Conservation (phyloP, 2,888 invertebrate genomes). For the Terebella lapidaria region DNA sequence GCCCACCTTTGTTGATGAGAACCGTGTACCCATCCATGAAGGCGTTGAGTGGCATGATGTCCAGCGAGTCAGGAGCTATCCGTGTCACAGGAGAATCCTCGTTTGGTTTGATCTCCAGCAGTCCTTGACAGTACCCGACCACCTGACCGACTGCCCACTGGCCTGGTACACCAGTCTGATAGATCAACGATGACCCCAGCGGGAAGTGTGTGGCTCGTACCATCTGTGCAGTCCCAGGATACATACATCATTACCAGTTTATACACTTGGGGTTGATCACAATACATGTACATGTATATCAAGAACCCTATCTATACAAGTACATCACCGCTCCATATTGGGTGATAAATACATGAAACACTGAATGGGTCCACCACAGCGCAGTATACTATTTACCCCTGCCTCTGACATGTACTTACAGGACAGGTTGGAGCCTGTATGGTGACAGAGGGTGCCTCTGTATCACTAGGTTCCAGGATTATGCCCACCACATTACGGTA, state of each 20-base stretch:
- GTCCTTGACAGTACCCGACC: not conserved
- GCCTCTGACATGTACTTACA: not conserved
- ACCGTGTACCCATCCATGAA: not conserved
- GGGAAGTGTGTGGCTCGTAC: constrained; percentile 18
- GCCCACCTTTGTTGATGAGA: not conserved
- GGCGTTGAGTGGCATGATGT: not conserved
- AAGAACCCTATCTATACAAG: too few relatives aligned
- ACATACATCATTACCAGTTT: too few relatives aligned
- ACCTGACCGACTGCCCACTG: constrained; percentile 19
- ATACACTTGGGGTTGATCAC: too few relatives aligned
- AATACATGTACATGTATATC: too few relatives aligned
- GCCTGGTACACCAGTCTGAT: constrained; percentile 11
- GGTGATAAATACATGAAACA: too few relatives aligned
- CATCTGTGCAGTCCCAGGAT: not conserved
- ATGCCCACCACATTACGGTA: not conserved
- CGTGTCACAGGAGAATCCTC: not conserved
- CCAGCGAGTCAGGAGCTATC: not conserved
- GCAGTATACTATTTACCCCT: too few relatives aligned
- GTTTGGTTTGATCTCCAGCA: not conserved
- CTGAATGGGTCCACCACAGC: too few relatives aligned
- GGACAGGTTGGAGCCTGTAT: not conserved
- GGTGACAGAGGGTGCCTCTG: not conserved
- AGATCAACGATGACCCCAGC: constrained; percentile 15
- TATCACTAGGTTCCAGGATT: not conserved
- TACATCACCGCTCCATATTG: too few relatives aligned